These are phyloP conservation scores for Eutolmus rufibarbis DNA, from an alignment of 2,888 invertebrate species.

Conservation along the genomic window DNA sequence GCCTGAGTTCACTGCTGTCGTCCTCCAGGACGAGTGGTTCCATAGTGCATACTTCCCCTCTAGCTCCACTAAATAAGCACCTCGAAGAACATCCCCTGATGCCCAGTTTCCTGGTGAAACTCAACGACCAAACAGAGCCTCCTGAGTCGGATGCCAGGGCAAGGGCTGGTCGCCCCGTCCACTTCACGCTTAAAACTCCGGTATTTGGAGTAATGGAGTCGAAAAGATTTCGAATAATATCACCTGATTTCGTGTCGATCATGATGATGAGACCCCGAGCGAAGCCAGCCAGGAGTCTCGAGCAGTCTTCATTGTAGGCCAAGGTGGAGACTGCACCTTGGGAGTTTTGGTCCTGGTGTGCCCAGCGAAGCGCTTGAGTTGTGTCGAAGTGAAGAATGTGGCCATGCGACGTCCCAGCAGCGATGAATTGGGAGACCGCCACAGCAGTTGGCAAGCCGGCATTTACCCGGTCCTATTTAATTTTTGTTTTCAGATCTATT, in stretches of 20 bases:
- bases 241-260: slow-evolving; percentile 84
- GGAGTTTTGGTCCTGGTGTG: slow-evolving; percentile 70
- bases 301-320: slow-evolving; percentile 86
- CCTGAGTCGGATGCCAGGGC: slow-evolving; percentile 89
- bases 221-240: slow-evolving; percentile 74
- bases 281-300: slow-evolving; percentile 79
- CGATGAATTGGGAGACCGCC: slow-evolving; percentile 80
- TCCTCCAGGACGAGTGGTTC: slow-evolving; percentile 69
- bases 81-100: slow-evolving; percentile 88
- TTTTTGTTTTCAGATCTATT: neutral
- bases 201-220: slow-evolving; percentile 86
- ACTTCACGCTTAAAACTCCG: slow-evolving; percentile 76
- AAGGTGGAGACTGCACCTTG: slow-evolving; percentile 84
- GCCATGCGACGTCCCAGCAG: slow-evolving; percentile 95
- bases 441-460: slow-evolving; percentile 88
- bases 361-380: slow-evolving; percentile 90
- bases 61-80: slow-evolving; percentile 95
- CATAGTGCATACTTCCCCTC: slow-evolving; percentile 88
- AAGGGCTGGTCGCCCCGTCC: slow-evolving; percentile 74
- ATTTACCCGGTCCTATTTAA: slow-evolving; percentile 80
- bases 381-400: slow-evolving; percentile 85
- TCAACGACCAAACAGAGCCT: slow-evolving; percentile 94
- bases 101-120: slow-evolving; percentile 86
- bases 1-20: slow-evolving; percentile 72
- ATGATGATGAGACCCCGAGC: slow-evolving; percentile 87